Base-by-base conservation (phyloP, 1,140 invertebrate species). In the Vanessa atalanta region DNA sequence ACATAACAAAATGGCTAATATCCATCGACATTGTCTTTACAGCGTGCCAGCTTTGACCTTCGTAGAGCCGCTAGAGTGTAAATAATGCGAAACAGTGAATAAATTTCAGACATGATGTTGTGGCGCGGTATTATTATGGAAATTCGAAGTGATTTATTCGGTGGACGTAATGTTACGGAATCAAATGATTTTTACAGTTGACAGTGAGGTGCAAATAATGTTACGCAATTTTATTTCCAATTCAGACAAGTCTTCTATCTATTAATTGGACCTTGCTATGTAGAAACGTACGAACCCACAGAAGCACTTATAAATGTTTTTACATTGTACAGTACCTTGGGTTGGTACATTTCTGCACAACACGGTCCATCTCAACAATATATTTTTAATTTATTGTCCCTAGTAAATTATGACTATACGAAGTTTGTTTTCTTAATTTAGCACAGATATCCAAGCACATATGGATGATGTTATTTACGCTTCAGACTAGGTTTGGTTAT, bases 21-120 rank as follows among this genome's bases (percentile, higher is more conserved):
- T 23, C 15, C 20, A 47, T 48, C 43, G 16, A 47, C 37, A 65
- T 37, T 47, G 47, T 70, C 20, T 61, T 70, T 48, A 48, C 50
- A 48, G 15, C 48, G 47, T 77, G 80, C 72, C 73, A 79, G 72
- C 65, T 73, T 69, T 77, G 72, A 84, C 80, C 77, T 83, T 77
- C 60, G 65, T 60, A 71, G 70, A 76, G 66, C 70, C 78, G 73
- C 51, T 73, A 53, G 69, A 68, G 75, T 78, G 80, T 78, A 74
- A 78, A 80, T 76, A 83, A 83, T 77, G 75, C 66, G 71, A 78
- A 75, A 84, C 78, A 75, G 70, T 81, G 78, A 84, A 85, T 87
- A 85, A 83, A 83, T 79, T 84, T 81, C 77, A 78, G 78, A 72
- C 78, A 78, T 72, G 73, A 76, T 74, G 66, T 83, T 79, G 72